Evolutionary conservation across 2,113 vertebrate genomes (phyloP).

Genomic region (Serinus canaria): DNA sequence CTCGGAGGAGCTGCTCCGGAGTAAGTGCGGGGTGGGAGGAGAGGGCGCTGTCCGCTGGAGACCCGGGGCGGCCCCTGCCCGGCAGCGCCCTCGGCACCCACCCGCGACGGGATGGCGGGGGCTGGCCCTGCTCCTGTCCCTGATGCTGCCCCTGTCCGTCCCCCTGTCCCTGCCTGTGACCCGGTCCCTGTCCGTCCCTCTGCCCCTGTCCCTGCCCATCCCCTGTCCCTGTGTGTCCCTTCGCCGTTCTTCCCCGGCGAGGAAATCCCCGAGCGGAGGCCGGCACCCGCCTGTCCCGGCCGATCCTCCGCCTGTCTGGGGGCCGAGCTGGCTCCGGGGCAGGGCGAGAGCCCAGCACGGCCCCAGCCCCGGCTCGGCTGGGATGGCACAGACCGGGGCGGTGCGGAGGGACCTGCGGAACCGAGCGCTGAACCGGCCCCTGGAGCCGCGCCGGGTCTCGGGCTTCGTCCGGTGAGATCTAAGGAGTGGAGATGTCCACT

Average conservation of each 20-base stretch:
- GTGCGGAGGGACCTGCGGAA: fast-evolving
- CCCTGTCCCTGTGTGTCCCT: no score
- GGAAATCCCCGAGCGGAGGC: not conserved
- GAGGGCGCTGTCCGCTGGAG: not conserved
- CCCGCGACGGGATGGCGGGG: not conserved
- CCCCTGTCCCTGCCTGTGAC: no score
- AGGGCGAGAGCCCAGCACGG: fast-evolving
- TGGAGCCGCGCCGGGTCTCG: fast-evolving
- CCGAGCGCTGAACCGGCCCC: fast-evolving
- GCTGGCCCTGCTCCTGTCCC: not conserved
- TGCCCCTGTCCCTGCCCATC: no score
- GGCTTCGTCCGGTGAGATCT: not conserved
- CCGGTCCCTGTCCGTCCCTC: no score
- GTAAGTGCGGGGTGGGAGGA: not conserved
- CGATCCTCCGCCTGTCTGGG: no score
- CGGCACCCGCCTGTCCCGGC: not conserved
- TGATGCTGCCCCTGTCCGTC: not conserved
- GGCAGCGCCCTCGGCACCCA: not conserved
- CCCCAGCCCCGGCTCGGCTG: not conserved
- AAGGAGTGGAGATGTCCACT: fast-evolving
- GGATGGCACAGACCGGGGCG: fast-evolving
- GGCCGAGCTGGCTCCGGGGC: not conserved
- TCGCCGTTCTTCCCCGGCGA: not conserved
- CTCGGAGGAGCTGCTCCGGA: slow-evolving; percentile 26
- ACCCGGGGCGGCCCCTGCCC: no score